A percentile compares a stretch with the other conserved stretches of the same genome.
phyloP scores from a whole-genome alignment of 2,113 vertebrate genomes.

The Thunnus maccoyii region DNA sequence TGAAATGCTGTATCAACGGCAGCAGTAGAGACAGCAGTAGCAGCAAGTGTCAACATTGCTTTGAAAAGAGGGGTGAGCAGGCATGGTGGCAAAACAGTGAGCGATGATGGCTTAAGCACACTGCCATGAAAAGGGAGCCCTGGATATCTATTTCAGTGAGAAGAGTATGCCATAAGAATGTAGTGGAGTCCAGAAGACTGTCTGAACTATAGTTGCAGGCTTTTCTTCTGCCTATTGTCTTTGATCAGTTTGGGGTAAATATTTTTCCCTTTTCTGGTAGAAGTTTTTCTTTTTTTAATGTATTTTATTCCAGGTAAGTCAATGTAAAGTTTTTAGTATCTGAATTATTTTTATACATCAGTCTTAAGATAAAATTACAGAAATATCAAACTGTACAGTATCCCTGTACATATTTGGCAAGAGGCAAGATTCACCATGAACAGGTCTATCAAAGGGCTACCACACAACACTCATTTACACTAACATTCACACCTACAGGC shows the following conservation, averaged over 20 bases:
- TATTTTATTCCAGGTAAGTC: not conserved
- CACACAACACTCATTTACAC: not conserved
- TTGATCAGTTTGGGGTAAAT: not conserved
- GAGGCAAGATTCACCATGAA: not conserved
- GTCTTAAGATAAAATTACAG: too few species aligned
- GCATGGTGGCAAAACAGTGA: not conserved
- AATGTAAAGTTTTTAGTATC: too few species aligned
- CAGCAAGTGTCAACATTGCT: not conserved
- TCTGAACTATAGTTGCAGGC: not conserved
- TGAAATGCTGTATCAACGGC: not conserved
- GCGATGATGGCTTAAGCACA: not conserved
- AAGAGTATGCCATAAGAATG: not conserved
- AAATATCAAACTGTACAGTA: too few species aligned
- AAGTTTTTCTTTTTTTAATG: conserved; percentile 2
- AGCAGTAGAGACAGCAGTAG: not conserved
- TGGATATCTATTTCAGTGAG: not conserved
- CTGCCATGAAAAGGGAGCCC: not conserved
- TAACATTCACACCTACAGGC: not conserved
- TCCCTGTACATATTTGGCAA: not conserved
- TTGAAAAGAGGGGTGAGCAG: not conserved
- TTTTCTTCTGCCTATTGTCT: not conserved
- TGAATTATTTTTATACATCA: not conserved
- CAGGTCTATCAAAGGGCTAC: not conserved
- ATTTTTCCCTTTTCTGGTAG: not conserved
- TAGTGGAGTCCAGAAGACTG: not conserved